phyloP scores from a whole-genome alignment of 2,888 invertebrate genomes.

The Eupithecia vulgata region DNA sequence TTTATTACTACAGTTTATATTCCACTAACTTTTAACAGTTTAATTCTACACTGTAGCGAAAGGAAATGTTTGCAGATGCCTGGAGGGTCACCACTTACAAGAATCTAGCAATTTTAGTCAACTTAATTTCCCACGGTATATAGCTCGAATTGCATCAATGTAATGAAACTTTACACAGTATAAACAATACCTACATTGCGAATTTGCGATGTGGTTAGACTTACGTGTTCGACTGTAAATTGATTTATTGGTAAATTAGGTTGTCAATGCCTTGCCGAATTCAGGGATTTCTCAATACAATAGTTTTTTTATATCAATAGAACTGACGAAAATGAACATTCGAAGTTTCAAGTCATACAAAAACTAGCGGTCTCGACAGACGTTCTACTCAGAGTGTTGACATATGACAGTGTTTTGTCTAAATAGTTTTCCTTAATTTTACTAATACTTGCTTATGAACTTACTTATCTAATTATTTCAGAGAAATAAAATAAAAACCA shows the following conservation, averaged over 20 bases:
- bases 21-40: no score
- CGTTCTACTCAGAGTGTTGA: no score
- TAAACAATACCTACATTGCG: no score
- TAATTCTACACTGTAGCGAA: no score
- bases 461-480: no score
- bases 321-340: background rate
- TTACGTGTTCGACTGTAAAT: slow-evolving; percentile 28
- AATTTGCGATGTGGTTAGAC: slow-evolving; percentile 37
- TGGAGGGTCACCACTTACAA: slow-evolving; percentile 40
- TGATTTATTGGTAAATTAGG: slow-evolving; percentile 32
- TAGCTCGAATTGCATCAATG: slow-evolving; percentile 15
- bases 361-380: no score
- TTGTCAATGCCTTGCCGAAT: slow-evolving; percentile 19
- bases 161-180: slow-evolving; percentile 25
- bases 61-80: slow-evolving; percentile 7
- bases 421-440: no score
- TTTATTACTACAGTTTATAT: background rate
- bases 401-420: no score
- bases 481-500: no score
- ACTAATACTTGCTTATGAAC: no score
- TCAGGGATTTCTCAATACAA: background rate
- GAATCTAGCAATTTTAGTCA: background rate
- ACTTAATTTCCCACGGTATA: background rate
- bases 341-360: no score
- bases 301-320: background rate